Base-by-base conservation (phyloP, 2,888 invertebrate genomes). In the Mechanitis mazaeus region DNA sequence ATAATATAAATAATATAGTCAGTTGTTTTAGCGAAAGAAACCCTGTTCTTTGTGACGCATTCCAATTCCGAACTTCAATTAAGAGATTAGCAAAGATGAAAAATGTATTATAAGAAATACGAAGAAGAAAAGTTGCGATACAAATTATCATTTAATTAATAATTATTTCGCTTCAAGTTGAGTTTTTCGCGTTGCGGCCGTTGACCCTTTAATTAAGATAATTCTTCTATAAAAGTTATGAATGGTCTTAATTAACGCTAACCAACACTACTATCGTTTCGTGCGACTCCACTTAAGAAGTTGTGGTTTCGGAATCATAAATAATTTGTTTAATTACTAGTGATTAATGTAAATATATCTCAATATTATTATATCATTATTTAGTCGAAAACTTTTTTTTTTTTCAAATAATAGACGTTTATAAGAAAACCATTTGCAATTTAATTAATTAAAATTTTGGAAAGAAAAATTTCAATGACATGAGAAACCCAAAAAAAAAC, bases 121-220 rank as follows among this genome's bases (percentile, higher is more conserved):
- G 42, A 50, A 31, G 31, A 50, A 50, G 50, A 31, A 50, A 50
- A 50, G 50, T 60, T 45, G n/a, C 60, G 45, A 56, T 63, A 60
- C 60, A 64, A 64, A 62, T 64, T 61, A 64, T 64, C 57, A 62
- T 62, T 53, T 65, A 65, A 64, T 64, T 59, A 62, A 65, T 63
- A 60, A 63, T 53, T 56, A 33, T 55, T 60, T 60, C 57, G 53
- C 46, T 60, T 42, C 42, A 33, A 50, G 53, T 62, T 38, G 57
- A 58, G 57, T 55, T 53, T 58, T 42, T 47, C 50, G 50, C 31
- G 50, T 50, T 28, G 50, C 6, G 50, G 28, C 31, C 50, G 50
- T 50, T 50, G 35, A 59, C 60, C 60, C 35, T 54, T 59, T 59
- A 60, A 63, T 63, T 65, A 63, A 59, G 56, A 63, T 60, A 50